These are phyloP conservation scores for Sminthurides bifidus DNA, from an alignment of 1,140 invertebrate species.

Conservation along the genomic window DNA sequence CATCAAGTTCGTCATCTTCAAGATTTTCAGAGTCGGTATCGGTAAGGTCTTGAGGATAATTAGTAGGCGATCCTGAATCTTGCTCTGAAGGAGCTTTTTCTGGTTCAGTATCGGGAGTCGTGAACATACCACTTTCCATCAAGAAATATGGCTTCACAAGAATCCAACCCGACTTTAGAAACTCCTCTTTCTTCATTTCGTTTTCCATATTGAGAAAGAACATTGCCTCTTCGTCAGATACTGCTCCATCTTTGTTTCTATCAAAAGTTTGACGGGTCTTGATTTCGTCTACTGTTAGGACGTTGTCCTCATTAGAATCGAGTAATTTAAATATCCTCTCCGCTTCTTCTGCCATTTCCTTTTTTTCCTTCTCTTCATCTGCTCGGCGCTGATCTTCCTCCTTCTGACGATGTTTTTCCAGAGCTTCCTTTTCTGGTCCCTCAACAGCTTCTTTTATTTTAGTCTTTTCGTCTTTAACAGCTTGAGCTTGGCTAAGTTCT, in stretches of 20 bases:
- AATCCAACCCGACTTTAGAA: slow-evolving; percentile 56
- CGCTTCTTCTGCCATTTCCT: slow-evolving; percentile 47
- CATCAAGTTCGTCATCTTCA: slow-evolving; percentile 37
- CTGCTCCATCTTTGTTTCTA: slow-evolving; percentile 71
- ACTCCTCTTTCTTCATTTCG: slow-evolving; percentile 56
- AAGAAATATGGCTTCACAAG: slow-evolving; percentile 65
- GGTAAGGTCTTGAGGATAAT: background rate
- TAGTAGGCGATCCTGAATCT: background rate
- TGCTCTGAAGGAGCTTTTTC: slow-evolving; percentile 13
- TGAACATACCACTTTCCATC: slow-evolving; percentile 40
- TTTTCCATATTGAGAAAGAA: slow-evolving; percentile 62
- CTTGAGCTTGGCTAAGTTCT: slow-evolving; percentile 58
- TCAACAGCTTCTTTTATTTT: slow-evolving; percentile 57
- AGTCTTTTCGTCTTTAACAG: slow-evolving; percentile 59
- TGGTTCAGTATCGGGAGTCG: slow-evolving; percentile 30
- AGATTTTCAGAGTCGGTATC: background rate
- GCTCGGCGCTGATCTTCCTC: slow-evolving; percentile 50
- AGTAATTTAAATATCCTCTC: slow-evolving; percentile 55
- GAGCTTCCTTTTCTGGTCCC: slow-evolving; percentile 55
- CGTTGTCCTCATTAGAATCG: slow-evolving; percentile 63
- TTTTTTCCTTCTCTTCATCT: slow-evolving; percentile 45
- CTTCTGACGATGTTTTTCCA: slow-evolving; percentile 59
- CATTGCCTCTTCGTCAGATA: slow-evolving; percentile 67
- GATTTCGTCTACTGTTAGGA: slow-evolving; percentile 62
- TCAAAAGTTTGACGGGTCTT: slow-evolving; percentile 64